These are phyloP conservation scores for Antrozous pallidus DNA, from an alignment of 2,797 vertebrate genomes.

Conservation along the genomic window DNA sequence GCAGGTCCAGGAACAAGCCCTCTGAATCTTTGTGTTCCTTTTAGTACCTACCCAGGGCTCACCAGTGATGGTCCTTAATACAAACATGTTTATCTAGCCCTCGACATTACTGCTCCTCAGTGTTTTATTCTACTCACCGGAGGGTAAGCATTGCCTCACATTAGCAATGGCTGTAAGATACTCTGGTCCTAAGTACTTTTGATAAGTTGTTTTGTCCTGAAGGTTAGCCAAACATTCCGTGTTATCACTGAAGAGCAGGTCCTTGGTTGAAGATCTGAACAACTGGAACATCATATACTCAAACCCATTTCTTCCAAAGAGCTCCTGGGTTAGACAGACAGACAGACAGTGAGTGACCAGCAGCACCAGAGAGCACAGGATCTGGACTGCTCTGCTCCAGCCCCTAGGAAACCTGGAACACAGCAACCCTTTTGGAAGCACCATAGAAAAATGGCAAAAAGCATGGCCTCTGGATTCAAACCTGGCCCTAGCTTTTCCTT, in stretches of 20 bases:
- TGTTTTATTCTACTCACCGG: conserved; percentile 83
- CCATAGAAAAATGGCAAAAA: background rate
- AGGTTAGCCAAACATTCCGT: conserved; percentile 89
- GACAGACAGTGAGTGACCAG: background rate
- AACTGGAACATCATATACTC: conserved; percentile 79
- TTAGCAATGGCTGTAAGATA: conserved; percentile 81
- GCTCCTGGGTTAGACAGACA: conserved; percentile 65
- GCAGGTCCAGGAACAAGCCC: background rate
- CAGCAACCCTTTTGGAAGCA: background rate
- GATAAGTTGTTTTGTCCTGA: conserved; percentile 36
- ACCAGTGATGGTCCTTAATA: background rate
- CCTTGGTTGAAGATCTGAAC: conserved; percentile 78
- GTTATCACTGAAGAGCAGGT: conserved; percentile 92
- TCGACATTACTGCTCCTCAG: background rate
- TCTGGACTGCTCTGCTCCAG: background rate
- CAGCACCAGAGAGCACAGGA: background rate
- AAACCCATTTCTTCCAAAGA: conserved; percentile 78
- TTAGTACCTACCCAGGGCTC: background rate
- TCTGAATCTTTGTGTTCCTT: background rate
- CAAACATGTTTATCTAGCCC: background rate
- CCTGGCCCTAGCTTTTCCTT: background rate
- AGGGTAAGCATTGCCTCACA: conserved; percentile 79
- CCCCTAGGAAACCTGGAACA: background rate
- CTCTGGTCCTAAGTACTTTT: conserved; percentile 82
- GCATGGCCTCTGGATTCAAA: background rate